Evolutionary conservation across 2,888 invertebrate species (phyloP).

Genomic region (Ametastegia equiseti): DNA sequence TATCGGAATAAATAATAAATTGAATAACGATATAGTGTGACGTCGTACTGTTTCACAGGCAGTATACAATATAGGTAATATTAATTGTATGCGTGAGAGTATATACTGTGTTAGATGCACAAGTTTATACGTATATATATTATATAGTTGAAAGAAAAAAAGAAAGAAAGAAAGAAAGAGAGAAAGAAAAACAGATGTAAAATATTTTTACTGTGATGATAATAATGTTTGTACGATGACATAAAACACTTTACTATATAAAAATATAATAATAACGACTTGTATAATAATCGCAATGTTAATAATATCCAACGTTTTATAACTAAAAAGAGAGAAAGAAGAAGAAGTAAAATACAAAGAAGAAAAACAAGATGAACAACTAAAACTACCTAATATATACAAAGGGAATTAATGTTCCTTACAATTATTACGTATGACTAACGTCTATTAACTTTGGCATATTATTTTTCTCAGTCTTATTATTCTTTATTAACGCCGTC

Average conservation of each 20-base stretch:
- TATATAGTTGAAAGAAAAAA: background rate
- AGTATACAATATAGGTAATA: too few relatives aligned
- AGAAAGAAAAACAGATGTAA: slow-evolving; percentile 61
- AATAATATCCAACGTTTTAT: slow-evolving; percentile 67
- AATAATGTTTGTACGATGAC: slow-evolving; percentile 75
- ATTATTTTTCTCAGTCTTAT: slow-evolving; percentile 57
- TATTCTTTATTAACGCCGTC: slow-evolving; percentile 53
- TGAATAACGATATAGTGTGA: background rate
- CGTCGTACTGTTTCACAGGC: slow-evolving; percentile 37
- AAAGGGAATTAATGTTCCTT: slow-evolving; percentile 35
- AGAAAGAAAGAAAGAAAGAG: slow-evolving; percentile 37
- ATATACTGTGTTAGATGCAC: slow-evolving; percentile 42
- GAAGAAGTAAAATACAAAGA: too few relatives aligned
- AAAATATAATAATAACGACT: slow-evolving; percentile 68
- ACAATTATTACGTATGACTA: background rate
- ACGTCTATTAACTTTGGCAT: slow-evolving; percentile 1
- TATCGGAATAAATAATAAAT: background rate
- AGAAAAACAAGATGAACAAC: background rate
- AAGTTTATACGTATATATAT: slow-evolving; percentile 12
- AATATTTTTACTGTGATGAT: slow-evolving; percentile 76
- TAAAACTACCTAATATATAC: slow-evolving; percentile 17
- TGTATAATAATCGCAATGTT: slow-evolving; percentile 69
- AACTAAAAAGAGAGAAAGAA: slow-evolving; percentile 54
- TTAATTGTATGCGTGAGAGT: slow-evolving; percentile 10
- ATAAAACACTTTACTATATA: slow-evolving; percentile 57